Evolutionary conservation across 2,113 vertebrate genomes (phyloP).

Genomic region (Caretta caretta): DNA sequence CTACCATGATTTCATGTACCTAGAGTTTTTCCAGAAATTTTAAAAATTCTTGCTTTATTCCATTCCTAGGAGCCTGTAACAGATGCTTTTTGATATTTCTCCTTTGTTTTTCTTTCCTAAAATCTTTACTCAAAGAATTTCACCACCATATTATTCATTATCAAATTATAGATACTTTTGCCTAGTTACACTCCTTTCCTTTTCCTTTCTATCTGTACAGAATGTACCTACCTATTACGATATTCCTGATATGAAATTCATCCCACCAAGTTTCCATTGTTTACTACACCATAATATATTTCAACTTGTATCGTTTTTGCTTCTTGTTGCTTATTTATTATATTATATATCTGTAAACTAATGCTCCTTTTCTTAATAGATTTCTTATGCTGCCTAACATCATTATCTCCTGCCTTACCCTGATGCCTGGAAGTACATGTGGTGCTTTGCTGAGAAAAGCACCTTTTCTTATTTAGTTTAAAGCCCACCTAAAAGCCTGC

Average conservation of each 20-base stretch:
- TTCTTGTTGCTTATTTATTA: not conserved
- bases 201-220: not conserved
- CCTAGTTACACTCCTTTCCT: not conserved
- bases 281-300: not conserved
- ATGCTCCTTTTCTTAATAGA: not conserved
- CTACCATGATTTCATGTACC: too few relatives aligned
- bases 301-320: not conserved
- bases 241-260: not conserved
- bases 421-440: not conserved
- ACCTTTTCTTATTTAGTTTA: not conserved
- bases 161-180: not conserved
- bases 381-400: not conserved
- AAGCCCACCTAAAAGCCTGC: rapidly evolving
- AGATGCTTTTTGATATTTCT: not conserved
- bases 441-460: not conserved
- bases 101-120: not conserved
- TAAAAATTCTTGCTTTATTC: too few relatives aligned
- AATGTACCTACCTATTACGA: not conserved
- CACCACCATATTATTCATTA: not conserved
- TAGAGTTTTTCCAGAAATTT: too few relatives aligned
- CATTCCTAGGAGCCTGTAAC: too few relatives aligned
- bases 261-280: not conserved
- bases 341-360: not conserved
- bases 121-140: not conserved
- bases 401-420: not conserved